Conservation (phyloP, 23 tunicate species). For the Ciona savignyi region DNA sequence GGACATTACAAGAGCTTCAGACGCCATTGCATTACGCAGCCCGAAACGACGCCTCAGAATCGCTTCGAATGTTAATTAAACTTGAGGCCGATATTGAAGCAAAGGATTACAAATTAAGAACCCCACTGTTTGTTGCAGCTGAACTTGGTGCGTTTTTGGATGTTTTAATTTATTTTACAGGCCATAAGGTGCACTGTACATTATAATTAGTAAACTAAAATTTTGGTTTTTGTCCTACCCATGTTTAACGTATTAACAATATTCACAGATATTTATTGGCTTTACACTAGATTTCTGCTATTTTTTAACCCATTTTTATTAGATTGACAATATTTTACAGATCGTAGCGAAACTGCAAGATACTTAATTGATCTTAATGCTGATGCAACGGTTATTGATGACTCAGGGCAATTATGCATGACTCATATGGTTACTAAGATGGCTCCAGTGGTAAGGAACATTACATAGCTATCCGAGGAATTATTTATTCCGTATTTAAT, state of each 20-base stretch:
- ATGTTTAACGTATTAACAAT: too few relatives aligned
- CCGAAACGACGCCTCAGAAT: conserved; percentile 80
- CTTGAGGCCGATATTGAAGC: conserved; percentile 68
- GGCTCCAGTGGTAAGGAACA: conserved; percentile 80
- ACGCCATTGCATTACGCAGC: conserved; percentile 95
- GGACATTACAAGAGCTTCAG: conserved; percentile 47
- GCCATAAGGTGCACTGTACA: too few relatives aligned
- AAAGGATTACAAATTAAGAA: conserved; percentile 56
- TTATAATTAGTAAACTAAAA: too few relatives aligned
- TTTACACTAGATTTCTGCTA: too few relatives aligned
- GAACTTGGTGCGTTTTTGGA: conserved; percentile 63
- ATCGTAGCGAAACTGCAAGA: conserved; percentile 88
- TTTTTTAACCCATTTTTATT: too few relatives aligned
- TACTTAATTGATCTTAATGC: conserved; percentile 66
- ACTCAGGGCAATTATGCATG: conserved; percentile 65
- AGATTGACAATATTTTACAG: too few relatives aligned
- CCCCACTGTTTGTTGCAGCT: conserved; percentile 83
- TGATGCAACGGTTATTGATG: conserved; percentile 55
- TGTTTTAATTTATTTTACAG: too few relatives aligned
- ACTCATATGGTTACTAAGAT: conserved; percentile 90
- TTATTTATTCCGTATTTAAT: conserved; percentile 67
- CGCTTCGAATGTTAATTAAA: conserved; percentile 48
- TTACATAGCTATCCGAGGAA: too few relatives aligned
- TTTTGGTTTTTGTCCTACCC: too few relatives aligned
- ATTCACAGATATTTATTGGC: too few relatives aligned